Evolutionary conservation across 2,113 vertebrate genomes (phyloP), one percentile per base, ranked within the genome.

Genomic region (Labeo catla): DNA sequence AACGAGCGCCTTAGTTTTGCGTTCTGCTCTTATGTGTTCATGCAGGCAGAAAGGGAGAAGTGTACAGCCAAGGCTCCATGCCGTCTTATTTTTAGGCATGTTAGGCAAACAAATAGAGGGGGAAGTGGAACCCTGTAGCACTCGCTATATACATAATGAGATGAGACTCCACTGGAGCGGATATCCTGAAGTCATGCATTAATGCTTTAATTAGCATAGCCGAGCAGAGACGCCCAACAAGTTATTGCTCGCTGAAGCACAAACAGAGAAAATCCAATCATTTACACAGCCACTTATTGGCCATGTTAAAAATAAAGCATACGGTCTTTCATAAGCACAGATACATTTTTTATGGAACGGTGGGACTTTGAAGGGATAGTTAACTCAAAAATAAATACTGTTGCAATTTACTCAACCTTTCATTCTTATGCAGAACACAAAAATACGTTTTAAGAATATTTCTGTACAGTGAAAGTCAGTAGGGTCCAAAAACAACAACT

Each of bases 141-240:
- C 68, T 82, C 49, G 13, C 28, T 65, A 78, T 86, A 78, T 74
- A 70, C 81, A 68, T 84, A 88, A 88, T 87, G 86, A 85, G 54
- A 84, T 81, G 85, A 76, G 59, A 84, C 86, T 81, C 39, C 52
- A 66, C 79, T 83, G 88, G 81, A 73, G 88, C 84, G 73, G 49
- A 80, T 86, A 61, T 89, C 84, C 84, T 72, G 50, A 81, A 89
- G 88, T 83, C 88, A 72, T 70, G 82, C 80, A 83, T 87, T 87
- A 85, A 70, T 74, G 82, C 80, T 85, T 87, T 86, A 83, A 89
- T 91, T 86, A 89, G 86, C 84, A 80, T 86, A 87, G 78, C 83
- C 73, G 87, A 88, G 83, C 80, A 84, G 74, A 87, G 59, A 86
- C 47, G 78, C 59, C 78, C 88, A 89, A 89, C 85, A 86, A 89